Evolutionary conservation across 2,797 vertebrate genomes (phyloP).

Genomic region (Craterocephalus amniculus): DNA sequence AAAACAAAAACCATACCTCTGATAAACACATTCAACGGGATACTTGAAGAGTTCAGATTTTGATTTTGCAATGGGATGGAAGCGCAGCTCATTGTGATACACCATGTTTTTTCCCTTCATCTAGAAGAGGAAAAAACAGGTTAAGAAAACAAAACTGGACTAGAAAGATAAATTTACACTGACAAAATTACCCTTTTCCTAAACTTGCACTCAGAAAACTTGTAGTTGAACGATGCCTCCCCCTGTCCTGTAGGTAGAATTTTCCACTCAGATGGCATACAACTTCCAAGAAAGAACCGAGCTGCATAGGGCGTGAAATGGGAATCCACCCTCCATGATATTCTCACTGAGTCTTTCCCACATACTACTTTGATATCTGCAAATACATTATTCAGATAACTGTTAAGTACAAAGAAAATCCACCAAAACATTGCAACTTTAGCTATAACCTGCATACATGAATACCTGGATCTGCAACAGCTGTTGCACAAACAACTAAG

Average conservation of each 20-base stretch:
- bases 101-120: conserved; percentile 60
- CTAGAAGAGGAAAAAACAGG: conserved; percentile 42
- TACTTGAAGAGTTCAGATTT: conserved; percentile 46
- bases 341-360: conserved; percentile 24
- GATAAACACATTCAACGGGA: conserved; percentile 65
- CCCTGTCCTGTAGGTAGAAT: conserved; percentile 49
- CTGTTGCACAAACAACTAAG: conserved; percentile 32
- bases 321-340: conserved; percentile 69
- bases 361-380: conserved; percentile 74
- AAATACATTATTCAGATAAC: neutral
- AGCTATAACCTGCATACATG: neutral
- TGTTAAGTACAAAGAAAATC: neutral
- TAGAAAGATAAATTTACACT: too few species aligned
- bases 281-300: conserved; percentile 80
- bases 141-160: too few species aligned
- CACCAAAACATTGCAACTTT: neutral
- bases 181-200: conserved; percentile 60
- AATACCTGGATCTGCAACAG: conserved; percentile 51
- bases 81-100: conserved; percentile 68
- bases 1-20: conserved; percentile 55
- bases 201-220: conserved; percentile 69
- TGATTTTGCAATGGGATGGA: conserved; percentile 57
- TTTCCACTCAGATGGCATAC: conserved; percentile 52
- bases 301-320: conserved; percentile 50
- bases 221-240: conserved; percentile 63